Conservation (phyloP, 53 echinoderm and acorn worm species). For the Astropecten irregularis region DNA sequence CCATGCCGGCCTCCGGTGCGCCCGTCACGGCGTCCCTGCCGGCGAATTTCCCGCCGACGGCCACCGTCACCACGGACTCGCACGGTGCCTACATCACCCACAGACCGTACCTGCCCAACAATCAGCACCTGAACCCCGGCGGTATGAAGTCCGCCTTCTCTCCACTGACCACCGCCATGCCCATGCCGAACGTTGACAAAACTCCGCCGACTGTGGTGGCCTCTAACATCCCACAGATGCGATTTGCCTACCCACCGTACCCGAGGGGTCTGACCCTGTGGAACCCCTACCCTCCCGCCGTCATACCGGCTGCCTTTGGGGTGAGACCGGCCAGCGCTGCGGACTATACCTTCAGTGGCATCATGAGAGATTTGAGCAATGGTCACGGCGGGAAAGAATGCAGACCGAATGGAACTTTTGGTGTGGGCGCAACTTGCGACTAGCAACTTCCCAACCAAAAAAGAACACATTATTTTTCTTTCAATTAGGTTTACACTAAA, state of each 20-base stretch:
- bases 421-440: constrained; percentile 61
- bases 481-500: not conserved
- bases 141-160: constrained; percentile 99
- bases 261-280: constrained; percentile 90
- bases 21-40: constrained; percentile 28
- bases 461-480: no score
- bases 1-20: constrained; percentile 6
- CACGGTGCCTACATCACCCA: constrained; percentile 84
- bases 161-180: constrained; percentile 71
- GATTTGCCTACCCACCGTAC: constrained; percentile 93
- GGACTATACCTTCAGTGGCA: constrained; percentile 81
- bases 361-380: constrained; percentile 76
- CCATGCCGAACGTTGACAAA: constrained; percentile 55
- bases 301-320: constrained; percentile 93
- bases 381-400: constrained; percentile 59
- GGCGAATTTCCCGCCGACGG: constrained; percentile 51
- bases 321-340: constrained; percentile 72
- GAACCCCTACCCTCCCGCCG: constrained; percentile 90
- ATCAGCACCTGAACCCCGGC: constrained; percentile 65
- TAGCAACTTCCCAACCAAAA: not conserved
- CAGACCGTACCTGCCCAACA: constrained; percentile 84
- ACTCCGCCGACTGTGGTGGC: constrained; percentile 68
- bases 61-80: constrained; percentile 63
- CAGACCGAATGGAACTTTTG: constrained; percentile 85
- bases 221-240: constrained; percentile 74